Evolutionary conservation across 2,888 invertebrate species (phyloP), one percentile per base, ranked within the genome.

Genomic region (Ephialtes manifestator): DNA sequence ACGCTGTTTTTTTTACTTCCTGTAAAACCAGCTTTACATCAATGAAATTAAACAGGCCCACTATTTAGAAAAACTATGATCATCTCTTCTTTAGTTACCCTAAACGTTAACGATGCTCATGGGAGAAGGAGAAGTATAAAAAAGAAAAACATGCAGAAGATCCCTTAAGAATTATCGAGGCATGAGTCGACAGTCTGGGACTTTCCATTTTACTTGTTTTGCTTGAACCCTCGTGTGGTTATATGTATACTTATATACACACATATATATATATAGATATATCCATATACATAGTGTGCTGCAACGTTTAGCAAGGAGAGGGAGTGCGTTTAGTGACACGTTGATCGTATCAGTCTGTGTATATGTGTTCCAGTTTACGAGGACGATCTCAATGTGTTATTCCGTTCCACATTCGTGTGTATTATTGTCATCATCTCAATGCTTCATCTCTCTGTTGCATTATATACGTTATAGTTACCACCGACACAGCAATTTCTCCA

Each of bases 301-400:
- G 43, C 60, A 48, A 20, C 18, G 18, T 55, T 53, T 67, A 39
- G 65, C 48, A 13, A 7, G n/a, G 20, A 63, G 35, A 74, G 70
- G 43, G 51, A 46, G 63, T 35, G 35, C 18, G 35, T 63, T 75
- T 65, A 31, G 76, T 65, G 55, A 76, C 76, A 31, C 39, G 53
- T 71, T 77, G 46, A n/a, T 71, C 71, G 63, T 67, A 71, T 65
- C 55, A 58, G 53, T 51, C 31, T 43, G 46, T 51, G 35, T 76
- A 72, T 55, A 65, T 39, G 53, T 77, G 71, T 65, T 71, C 82
- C 82, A 77, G 77, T 65, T 82, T 71, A 63, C 68, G 68, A 81
- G 74, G 68, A 81, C 74, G 58, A 72, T 70, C 71, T 31, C 71
- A 68, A 75, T 28, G 35, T 60, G 70, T 75, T 81, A 31, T 60